phyloP scores from a whole-genome alignment of 2,797 vertebrate genomes.

The Fundulus diaphanus region DNA sequence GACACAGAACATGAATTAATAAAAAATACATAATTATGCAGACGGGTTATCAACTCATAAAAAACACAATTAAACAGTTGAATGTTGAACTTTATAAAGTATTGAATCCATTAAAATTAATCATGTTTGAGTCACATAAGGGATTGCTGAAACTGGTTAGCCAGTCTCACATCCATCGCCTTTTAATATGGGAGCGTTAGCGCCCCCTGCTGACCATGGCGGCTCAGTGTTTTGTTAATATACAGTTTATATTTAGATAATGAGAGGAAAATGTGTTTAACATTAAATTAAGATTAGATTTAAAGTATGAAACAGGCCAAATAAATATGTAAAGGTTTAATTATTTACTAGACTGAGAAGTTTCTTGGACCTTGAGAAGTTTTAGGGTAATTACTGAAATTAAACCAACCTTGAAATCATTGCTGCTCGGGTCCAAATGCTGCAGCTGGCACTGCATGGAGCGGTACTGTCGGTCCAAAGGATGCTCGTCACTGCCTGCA shows the following conservation, averaged over 20 bases:
- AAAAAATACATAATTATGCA: not conserved
- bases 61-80: not conserved
- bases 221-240: not conserved
- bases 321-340: not conserved
- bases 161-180: not conserved
- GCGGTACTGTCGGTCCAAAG: constrained; percentile 86
- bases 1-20: not conserved
- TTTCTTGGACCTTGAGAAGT: not conserved
- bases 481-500: constrained; percentile 79
- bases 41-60: not conserved
- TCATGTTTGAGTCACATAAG: not conserved
- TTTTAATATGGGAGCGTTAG: not conserved
- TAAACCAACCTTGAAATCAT: constrained; percentile 82
- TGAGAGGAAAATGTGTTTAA: not conserved
- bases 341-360: not conserved
- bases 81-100: not conserved
- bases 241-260: not conserved
- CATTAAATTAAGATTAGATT: not conserved
- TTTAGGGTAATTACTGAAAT: not conserved
- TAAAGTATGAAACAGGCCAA: not conserved
- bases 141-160: not conserved
- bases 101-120: not conserved
- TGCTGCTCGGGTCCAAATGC: constrained; percentile 75
- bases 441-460: constrained; percentile 82
- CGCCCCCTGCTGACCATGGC: not conserved